Conservation (phyloP, 2,113 vertebrate species). For the Sinosuthora webbiana region DNA sequence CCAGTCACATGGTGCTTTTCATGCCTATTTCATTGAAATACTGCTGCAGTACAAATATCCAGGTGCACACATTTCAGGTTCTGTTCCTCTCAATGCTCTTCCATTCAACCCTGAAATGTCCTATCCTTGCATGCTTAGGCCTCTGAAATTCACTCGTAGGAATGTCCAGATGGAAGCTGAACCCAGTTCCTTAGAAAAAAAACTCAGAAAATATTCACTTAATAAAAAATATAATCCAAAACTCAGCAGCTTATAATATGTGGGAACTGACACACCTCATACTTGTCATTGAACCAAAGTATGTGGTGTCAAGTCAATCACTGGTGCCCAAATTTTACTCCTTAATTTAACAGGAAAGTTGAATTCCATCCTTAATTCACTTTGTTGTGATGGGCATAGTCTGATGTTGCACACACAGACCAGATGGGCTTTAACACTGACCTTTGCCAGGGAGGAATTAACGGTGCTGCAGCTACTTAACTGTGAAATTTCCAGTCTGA, state of each 20-base stretch:
- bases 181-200: background rate
- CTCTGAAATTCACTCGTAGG: background rate
- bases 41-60: background rate
- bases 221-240: background rate
- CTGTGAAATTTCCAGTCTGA: constrained; percentile 53
- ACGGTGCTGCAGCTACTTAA: constrained; percentile 12
- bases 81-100: background rate
- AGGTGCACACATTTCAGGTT: background rate
- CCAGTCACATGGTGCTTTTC: background rate
- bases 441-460: background rate
- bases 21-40: background rate
- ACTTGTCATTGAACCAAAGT: background rate
- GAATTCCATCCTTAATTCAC: background rate
- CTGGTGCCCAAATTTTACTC: background rate
- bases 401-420: background rate
- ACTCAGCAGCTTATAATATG: background rate
- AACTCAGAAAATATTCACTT: background rate
- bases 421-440: background rate
- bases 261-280: background rate
- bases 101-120: background rate
- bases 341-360: background rate
- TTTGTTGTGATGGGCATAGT: background rate
- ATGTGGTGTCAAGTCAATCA: background rate
- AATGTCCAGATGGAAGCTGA: background rate
- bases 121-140: background rate